Percentiles rank a stretch among this genome's conserved stretches.
Conservation (phyloP, 2,888 invertebrate species). For the Lasius fuliginosus region DNA sequence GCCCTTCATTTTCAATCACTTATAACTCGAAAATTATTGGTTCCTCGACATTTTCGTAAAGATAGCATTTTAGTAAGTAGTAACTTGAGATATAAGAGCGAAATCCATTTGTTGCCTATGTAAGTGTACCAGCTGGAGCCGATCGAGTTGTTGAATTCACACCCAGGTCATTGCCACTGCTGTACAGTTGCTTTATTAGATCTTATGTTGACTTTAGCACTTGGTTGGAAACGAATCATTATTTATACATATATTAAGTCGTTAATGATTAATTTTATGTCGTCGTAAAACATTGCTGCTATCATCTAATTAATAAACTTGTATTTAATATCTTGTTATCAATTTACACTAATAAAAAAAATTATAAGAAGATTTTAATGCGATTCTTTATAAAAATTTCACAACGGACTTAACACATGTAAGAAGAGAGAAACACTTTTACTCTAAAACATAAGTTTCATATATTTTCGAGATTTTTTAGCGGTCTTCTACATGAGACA, state of each 20-base stretch:
- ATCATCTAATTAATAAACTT: not conserved
- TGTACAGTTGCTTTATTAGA: slow-evolving; percentile 46
- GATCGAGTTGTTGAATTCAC: slow-evolving; percentile 56
- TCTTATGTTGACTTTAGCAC: slow-evolving; percentile 64
- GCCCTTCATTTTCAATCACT: too few species aligned
- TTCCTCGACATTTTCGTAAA: not conserved
- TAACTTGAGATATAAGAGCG: slow-evolving; percentile 54
- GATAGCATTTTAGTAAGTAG: slow-evolving; percentile 19
- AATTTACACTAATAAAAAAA: not conserved
- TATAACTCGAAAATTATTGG: too few species aligned
- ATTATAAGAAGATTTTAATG: not conserved
- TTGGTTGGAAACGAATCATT: slow-evolving; percentile 58
- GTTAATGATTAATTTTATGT: slow-evolving; percentile 63
- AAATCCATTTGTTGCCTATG: slow-evolving; percentile 66
- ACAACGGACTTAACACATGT: not conserved
- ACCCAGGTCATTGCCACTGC: slow-evolving; percentile 69
- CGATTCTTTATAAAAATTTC: not conserved
- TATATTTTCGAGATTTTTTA: not conserved
- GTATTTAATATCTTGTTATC: not conserved
- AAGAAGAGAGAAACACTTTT: slow-evolving; percentile 9
- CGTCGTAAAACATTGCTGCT: slow-evolving; percentile 4
- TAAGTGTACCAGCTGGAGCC: slow-evolving; percentile 65
- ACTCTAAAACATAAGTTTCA: not conserved
- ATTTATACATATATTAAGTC: slow-evolving; percentile 36
- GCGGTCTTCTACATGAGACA: slow-evolving; percentile 59